Percentiles rank a stretch among this genome's conserved stretches.
Evolutionary conservation across 2,797 vertebrate genomes (phyloP).

Genomic region (Rhodeus uyekii): DNA sequence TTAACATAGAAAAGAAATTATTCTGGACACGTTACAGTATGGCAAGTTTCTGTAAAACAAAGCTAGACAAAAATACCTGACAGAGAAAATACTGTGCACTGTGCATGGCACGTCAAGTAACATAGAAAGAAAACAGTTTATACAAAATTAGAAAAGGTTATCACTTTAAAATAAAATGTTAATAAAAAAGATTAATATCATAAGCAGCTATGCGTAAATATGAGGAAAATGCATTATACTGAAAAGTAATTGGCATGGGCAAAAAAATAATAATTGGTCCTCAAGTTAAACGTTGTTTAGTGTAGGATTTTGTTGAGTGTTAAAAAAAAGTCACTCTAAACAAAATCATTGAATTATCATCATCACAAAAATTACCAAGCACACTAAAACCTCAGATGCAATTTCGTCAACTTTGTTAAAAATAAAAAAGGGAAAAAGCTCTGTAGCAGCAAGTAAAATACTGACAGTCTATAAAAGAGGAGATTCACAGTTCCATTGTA

Average conservation of each 20-base stretch:
- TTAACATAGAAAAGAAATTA: slow-evolving; percentile 54
- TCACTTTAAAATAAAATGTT: slow-evolving; percentile 59
- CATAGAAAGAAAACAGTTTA: slow-evolving; percentile 65
- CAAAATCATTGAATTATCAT: slow-evolving; percentile 3
- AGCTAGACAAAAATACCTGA: slow-evolving; percentile 69
- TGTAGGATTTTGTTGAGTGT: neutral
- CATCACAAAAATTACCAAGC: neutral
- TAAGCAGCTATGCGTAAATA: slow-evolving; percentile 66
- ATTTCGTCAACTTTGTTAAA: neutral
- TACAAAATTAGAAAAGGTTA: slow-evolving; percentile 69
- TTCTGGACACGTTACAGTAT: slow-evolving; percentile 72
- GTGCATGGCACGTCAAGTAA: slow-evolving; percentile 67
- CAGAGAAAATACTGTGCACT: slow-evolving; percentile 71
- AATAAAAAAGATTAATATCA: slow-evolving; percentile 56
- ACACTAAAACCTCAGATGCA: neutral
- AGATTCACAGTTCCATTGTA: slow-evolving; percentile 77
- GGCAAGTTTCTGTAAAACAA: slow-evolving; percentile 69
- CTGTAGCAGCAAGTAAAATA: slow-evolving; percentile 77
- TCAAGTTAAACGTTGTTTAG: slow-evolving; percentile 8
- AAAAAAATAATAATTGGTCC: neutral
- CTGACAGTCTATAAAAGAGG: slow-evolving; percentile 54
- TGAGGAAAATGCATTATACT: slow-evolving; percentile 28
- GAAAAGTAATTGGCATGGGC: slow-evolving; percentile 5
- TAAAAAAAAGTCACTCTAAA: neutral
- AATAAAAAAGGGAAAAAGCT: slow-evolving; percentile 44